Evolutionary conservation across 2,113 vertebrate genomes (phyloP).

Genomic region (Silurus meridionalis): DNA sequence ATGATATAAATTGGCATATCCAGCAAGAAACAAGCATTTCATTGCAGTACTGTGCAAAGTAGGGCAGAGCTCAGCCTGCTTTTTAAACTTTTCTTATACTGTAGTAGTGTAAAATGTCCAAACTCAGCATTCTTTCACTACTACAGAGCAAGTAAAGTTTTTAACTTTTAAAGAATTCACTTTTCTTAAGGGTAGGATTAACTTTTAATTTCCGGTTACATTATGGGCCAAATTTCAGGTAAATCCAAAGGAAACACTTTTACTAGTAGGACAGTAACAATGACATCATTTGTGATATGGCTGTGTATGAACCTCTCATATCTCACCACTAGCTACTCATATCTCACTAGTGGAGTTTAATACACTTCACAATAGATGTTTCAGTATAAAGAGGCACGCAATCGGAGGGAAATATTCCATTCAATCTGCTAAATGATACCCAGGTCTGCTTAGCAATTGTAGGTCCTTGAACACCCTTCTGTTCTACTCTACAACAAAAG

Average conservation of each 20-base stretch:
- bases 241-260: not conserved
- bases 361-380: not conserved
- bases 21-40: not conserved
- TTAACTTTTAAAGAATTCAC: too few species aligned
- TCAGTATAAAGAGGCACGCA: not conserved
- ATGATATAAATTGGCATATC: not conserved
- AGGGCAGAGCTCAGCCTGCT: not conserved
- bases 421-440: not conserved
- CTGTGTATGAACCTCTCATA: not conserved
- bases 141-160: not conserved
- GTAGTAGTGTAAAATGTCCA: too few species aligned
- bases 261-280: not conserved
- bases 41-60: not conserved
- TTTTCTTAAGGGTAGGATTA: not conserved
- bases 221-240: not conserved
- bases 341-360: not conserved
- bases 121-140: too few species aligned
- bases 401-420: not conserved
- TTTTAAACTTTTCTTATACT: not conserved
- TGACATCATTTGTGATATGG: not conserved
- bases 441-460: not conserved
- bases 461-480: not conserved
- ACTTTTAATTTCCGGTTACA: not conserved
- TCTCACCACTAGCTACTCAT: not conserved
- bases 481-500: conserved; percentile 7